A percentile compares a stretch with the other conserved stretches of the same genome.
Evolutionary conservation across 2,113 vertebrate genomes (phyloP).

Genomic region (Istiophorus platypterus): DNA sequence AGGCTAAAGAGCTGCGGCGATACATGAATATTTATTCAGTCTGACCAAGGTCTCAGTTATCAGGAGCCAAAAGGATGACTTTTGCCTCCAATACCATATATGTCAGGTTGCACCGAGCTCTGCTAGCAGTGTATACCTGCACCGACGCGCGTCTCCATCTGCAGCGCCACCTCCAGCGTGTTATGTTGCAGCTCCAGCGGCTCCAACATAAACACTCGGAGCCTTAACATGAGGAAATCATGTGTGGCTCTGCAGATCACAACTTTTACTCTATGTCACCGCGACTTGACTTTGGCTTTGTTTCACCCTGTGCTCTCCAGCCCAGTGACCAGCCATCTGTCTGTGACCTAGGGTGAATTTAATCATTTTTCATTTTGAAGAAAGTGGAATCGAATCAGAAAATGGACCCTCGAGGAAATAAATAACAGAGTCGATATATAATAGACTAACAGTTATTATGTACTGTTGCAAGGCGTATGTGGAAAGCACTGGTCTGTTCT

Average conservation of each 20-base stretch:
- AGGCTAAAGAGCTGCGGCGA: too few relatives aligned
- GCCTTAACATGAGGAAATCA: background rate
- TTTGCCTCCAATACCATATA: too few relatives aligned
- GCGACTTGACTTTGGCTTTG: background rate
- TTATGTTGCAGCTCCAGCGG: background rate
- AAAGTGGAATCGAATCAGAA: background rate
- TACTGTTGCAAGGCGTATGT: background rate
- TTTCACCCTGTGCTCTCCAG: background rate
- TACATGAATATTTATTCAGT: too few relatives aligned
- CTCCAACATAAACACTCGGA: conserved; percentile 11
- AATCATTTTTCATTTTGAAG: background rate
- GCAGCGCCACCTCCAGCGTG: background rate
- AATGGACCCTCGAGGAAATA: background rate
- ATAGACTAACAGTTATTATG: background rate
- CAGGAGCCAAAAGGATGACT: too few relatives aligned
- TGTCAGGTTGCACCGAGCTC: too few relatives aligned
- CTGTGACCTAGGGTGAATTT: conserved; percentile 6
- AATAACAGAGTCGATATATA: background rate
- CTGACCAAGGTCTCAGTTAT: too few relatives aligned
- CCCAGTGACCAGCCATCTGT: background rate
- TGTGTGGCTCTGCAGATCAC: background rate
- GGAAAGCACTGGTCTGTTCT: too few relatives aligned
- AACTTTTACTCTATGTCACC: background rate
- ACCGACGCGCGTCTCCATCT: background rate
- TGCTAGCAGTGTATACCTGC: background rate